Base-by-base conservation (phyloP, 2,888 invertebrate genomes). In the Aspidapion aeneum region DNA sequence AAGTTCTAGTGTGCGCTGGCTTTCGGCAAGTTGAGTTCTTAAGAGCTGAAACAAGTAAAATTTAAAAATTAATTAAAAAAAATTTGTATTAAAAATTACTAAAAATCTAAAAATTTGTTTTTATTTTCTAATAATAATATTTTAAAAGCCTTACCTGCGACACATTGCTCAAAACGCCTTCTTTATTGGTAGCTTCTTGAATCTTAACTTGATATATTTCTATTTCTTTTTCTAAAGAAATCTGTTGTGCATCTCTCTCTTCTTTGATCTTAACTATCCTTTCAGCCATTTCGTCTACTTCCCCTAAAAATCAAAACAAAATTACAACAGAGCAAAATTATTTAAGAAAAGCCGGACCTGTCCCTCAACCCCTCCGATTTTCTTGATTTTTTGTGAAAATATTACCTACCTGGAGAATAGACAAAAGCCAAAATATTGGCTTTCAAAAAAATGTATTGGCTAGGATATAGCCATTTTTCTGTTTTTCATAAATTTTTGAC, bases 121-220 rank as follows among this genome's bases (percentile, higher is more conserved):
- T n/a, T n/a, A n/a, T n/a, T n/a, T 16, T 22, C 19, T 35, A 50
- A 49, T 21, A 49, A 16, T 35, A 48, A 18, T 17, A 2, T 2
- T 12, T n/a, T n/a, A n/a, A 35, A 22, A 57, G 20, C 52, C 63
- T 64, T 64, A 71, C 70, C 66, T 68, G 69, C 68, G 88, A 82
- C 68, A 87, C 77, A 75, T 85, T 74, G 70, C 84, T 73, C 82
- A 90, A 79, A 74, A 84, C 73, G 77, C 80, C 74, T 74, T 85
- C 76, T 74, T 83, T 79, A 72, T 84, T 81, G 71, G 83, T 81
- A 7, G 78, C 71, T 68, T 81, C 78, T 54, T 77, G 73, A 64
- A 80, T 77, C 55, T 81, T 71, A 57, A 69, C 69, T 63, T 74
- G 74, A 49, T 73, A 70, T 16, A 65, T 61, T 1, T 50, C 57